Evolutionary conservation across 2,797 vertebrate genomes (phyloP).

Genomic region (Semotilus atromaculatus): DNA sequence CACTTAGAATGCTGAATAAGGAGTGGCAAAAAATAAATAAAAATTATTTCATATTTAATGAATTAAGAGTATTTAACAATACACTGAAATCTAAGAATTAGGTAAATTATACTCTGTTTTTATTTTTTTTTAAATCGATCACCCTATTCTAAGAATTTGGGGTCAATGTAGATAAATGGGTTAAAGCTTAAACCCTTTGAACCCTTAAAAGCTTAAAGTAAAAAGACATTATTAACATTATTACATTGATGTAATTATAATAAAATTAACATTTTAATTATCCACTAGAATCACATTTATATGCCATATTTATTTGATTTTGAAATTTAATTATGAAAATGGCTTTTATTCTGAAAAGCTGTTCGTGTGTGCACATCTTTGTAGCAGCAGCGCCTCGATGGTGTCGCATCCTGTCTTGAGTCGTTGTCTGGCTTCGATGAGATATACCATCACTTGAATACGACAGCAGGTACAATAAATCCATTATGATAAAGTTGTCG

Average conservation of each 20-base stretch:
- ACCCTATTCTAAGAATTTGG: background rate
- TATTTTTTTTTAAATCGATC: no score
- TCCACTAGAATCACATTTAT: background rate
- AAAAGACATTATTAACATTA: no score
- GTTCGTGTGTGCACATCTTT: background rate
- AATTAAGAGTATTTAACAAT: background rate
- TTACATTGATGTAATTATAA: no score
- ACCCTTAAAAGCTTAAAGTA: no score
- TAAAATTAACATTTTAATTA: background rate
- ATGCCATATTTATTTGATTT: background rate
- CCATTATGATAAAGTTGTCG: background rate
- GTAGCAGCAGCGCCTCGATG: conserved; percentile 11
- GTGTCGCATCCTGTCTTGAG: background rate
- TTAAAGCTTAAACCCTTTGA: no score
- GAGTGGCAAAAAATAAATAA: background rate
- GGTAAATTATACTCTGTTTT: background rate
- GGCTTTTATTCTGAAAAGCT: conserved; percentile 18
- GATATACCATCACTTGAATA: conserved; percentile 5
- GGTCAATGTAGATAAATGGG: background rate
- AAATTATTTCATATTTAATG: no score
- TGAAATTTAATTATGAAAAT: background rate
- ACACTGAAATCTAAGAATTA: background rate
- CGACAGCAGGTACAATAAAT: conserved; percentile 3
- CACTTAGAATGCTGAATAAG: background rate
- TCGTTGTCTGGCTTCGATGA: background rate